A percentile compares a stretch with the other conserved stretches of the same genome.
phyloP scores from a whole-genome alignment of 2,113 vertebrate genomes.

The Sturnira hondurensis region DNA sequence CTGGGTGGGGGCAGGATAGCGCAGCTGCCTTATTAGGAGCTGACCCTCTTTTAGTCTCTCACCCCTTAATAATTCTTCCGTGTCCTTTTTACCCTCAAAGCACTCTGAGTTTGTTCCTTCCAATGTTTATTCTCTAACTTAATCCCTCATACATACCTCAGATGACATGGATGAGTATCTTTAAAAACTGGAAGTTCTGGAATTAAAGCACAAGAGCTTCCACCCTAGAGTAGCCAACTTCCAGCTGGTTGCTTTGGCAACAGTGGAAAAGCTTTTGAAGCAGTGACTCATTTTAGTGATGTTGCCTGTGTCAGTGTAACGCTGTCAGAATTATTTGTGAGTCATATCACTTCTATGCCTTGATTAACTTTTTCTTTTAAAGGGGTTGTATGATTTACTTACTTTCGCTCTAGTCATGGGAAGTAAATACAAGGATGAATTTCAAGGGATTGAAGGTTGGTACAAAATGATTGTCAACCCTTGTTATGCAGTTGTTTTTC shows the following conservation, averaged over 20 bases:
- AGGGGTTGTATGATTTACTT: background rate
- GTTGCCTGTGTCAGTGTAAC: background rate
- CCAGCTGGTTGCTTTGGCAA: background rate
- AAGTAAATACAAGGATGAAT: background rate
- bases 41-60: background rate
- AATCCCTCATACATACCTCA: background rate
- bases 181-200: slow-evolving; percentile 60
- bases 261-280: background rate
- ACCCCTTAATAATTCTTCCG: background rate
- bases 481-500: background rate
- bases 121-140: background rate
- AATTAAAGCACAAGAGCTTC: slow-evolving; percentile 1
- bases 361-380: background rate
- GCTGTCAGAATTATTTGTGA: background rate
- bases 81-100: background rate
- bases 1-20: background rate
- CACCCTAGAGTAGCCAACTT: background rate
- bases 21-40: rapidly evolving
- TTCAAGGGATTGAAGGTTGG: background rate
- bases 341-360: background rate
- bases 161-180: background rate
- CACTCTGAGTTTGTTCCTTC: background rate
- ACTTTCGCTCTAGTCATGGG: background rate
- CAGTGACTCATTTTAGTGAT: background rate
- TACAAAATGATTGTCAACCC: background rate